phyloP scores from a whole-genome alignment of 2,797 vertebrate genomes.

The Micropoecilia bifurca region DNA sequence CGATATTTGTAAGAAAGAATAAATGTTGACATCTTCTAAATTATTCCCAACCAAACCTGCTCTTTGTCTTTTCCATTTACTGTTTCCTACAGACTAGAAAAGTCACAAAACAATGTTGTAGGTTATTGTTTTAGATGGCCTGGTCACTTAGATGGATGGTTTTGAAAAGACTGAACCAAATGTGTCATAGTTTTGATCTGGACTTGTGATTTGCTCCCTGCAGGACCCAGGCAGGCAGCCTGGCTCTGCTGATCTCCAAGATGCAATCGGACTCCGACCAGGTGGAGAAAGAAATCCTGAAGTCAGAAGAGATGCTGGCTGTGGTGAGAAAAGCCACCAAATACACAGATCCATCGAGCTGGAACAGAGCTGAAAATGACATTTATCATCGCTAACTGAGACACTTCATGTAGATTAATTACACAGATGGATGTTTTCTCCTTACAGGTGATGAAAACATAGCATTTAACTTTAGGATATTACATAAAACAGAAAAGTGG shows the following conservation, averaged over 20 bases:
- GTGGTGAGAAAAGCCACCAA: constrained; percentile 78
- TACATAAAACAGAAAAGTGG: too few species aligned
- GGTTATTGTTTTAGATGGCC: not conserved
- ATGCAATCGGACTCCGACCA: constrained; percentile 94
- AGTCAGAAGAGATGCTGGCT: constrained; percentile 85
- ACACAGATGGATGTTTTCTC: too few species aligned
- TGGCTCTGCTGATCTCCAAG: constrained; percentile 88
- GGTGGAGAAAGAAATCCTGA: constrained; percentile 92
- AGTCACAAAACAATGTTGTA: not conserved
- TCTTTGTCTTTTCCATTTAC: not conserved
- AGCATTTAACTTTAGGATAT: too few species aligned
- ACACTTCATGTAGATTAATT: too few species aligned
- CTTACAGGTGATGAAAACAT: too few species aligned
- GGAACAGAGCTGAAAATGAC: too few species aligned
- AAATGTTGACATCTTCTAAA: not conserved
- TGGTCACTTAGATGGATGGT: not conserved
- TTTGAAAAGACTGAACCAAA: not conserved
- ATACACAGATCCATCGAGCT: not conserved
- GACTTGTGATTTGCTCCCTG: constrained; percentile 9
- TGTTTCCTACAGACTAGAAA: not conserved
- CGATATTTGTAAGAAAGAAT: too few species aligned
- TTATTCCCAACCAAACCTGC: not conserved
- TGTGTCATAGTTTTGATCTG: not conserved
- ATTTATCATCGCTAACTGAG: too few species aligned
- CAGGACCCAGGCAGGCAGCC: constrained; percentile 81